These are phyloP conservation scores for Lomographa bimaculata DNA, from an alignment of 2,888 invertebrate genomes.

Conservation along the genomic window DNA sequence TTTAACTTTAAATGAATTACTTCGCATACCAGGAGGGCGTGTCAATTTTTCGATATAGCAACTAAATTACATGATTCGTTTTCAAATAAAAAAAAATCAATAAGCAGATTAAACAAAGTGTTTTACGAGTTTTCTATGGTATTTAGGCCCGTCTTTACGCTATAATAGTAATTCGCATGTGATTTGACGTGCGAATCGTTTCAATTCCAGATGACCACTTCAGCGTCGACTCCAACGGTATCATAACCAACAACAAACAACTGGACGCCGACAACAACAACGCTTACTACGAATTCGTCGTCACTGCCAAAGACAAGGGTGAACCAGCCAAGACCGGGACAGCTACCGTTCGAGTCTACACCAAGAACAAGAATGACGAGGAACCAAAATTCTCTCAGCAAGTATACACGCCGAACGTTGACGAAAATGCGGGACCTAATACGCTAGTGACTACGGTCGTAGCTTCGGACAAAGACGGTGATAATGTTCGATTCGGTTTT, in stretches of 20 bases:
- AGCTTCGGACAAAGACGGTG: constrained; percentile 98
- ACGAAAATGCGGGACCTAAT: constrained; percentile 97
- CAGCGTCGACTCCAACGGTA: constrained; percentile 95
- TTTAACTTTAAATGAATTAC: too few species aligned
- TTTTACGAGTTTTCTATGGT: too few species aligned
- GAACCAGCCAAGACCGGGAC: constrained; percentile 96
- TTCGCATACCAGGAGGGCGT: too few species aligned
- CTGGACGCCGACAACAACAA: constrained; percentile 98
- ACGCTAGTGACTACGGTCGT: constrained; percentile 98
- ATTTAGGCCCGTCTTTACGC: too few species aligned
- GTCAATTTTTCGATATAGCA: too few species aligned
- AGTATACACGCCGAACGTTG: constrained; percentile 97
- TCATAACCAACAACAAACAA: constrained; percentile 96
- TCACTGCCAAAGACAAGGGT: constrained; percentile 97
- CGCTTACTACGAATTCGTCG: constrained; percentile 97
- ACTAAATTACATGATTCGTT: too few species aligned
- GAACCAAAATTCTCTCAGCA: constrained; percentile 98
- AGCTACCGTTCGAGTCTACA: constrained; percentile 96
- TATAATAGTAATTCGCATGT: too few species aligned
- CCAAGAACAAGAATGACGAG: constrained; percentile 99
- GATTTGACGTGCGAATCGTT: too few species aligned
- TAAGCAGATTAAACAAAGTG: too few species aligned
- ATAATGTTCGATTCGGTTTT: constrained; percentile 96
- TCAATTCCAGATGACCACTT: constrained; percentile 93
- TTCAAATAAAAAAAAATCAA: too few species aligned